Evolutionary conservation across 2,113 vertebrate species (phyloP), one percentile per base, ranked within the genome.

Genomic region (Panthera uncia): DNA sequence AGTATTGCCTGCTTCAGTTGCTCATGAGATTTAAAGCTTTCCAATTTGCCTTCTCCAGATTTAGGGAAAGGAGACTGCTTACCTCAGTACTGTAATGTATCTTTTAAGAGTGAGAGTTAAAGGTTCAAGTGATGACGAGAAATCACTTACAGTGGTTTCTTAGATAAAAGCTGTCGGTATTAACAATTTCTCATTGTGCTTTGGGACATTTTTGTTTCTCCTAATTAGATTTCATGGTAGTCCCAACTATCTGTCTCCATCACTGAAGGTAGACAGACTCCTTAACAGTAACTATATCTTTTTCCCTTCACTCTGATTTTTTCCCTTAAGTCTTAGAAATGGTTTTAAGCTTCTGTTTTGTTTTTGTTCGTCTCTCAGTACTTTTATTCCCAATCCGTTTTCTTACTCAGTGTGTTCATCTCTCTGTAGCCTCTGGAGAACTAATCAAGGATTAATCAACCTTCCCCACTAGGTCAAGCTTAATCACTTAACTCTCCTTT

Each of bases 11-110:
- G 13, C 63, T 96, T 93, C 80, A 83, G 14, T 69, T 89, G 50
- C 89, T 92, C 93, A 93, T 80, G 48, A 89, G 50, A 89, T 87
- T 80, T 80, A 80, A 95, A 94, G n/a, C n/a, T 78, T 87, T 97
- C 9, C 66, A 84, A 66, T 48, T 93, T 93, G 68, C 48, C 38
- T 74, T 91, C 91, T 89, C 10, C 7, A 31, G 55, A 65, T 86
- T 78, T 45, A 85, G 74, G 48, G 18, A 66, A 73, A 71, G 50
- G 19, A 89, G n/a, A 4, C 36, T 94, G 33, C 61, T 96, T 90
- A 74, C 93, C 55, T 97, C 63, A 91, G 10, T 52, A 83, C 65
- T 3, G 10, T 66, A 87, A 87, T 80, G 33, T 71, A 10, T 36
- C 86, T 98, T 97, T 68, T 38, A 95, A 86, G 15, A 91, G 4